Evolutionary conservation across 2,113 vertebrate species (phyloP).

Genomic region (Atlantisia rogersi): DNA sequence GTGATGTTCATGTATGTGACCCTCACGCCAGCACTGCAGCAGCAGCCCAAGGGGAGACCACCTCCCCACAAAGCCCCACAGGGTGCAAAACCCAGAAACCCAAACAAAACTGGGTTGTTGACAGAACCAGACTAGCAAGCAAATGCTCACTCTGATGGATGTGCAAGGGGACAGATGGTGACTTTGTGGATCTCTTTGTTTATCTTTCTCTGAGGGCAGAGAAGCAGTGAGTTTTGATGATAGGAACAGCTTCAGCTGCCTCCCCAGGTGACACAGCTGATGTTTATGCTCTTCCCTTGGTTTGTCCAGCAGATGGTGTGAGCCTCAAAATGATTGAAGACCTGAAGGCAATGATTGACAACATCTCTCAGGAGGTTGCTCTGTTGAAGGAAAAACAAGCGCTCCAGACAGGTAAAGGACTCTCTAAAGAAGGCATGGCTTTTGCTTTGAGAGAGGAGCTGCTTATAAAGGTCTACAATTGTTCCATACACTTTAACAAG

Average conservation of each 20-base stretch:
- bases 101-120: not conserved
- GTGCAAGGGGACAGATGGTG: not conserved
- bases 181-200: not conserved
- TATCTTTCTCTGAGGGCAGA: not conserved
- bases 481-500: rapidly evolving
- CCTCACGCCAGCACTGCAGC: not conserved
- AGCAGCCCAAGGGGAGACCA: not conserved
- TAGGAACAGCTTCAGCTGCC: not conserved
- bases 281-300: not conserved
- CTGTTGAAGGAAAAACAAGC: slow-evolving; percentile 92
- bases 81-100: not conserved
- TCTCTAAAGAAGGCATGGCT: not conserved
- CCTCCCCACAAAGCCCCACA: rapidly evolving
- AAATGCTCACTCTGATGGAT: not conserved
- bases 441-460: not conserved
- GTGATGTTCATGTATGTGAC: rapidly evolving
- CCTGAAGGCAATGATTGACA: slow-evolving; percentile 83
- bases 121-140: not conserved
- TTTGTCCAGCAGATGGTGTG: slow-evolving; percentile 63
- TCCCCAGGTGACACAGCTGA: rapidly evolving
- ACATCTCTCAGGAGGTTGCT: slow-evolving; percentile 84
- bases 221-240: not conserved
- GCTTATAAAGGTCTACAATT: not conserved
- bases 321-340: slow-evolving; percentile 82
- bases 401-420: slow-evolving; percentile 85